Conservation (phyloP, 2,797 vertebrate genomes). For the Melanotaenia maccullochi region DNA sequence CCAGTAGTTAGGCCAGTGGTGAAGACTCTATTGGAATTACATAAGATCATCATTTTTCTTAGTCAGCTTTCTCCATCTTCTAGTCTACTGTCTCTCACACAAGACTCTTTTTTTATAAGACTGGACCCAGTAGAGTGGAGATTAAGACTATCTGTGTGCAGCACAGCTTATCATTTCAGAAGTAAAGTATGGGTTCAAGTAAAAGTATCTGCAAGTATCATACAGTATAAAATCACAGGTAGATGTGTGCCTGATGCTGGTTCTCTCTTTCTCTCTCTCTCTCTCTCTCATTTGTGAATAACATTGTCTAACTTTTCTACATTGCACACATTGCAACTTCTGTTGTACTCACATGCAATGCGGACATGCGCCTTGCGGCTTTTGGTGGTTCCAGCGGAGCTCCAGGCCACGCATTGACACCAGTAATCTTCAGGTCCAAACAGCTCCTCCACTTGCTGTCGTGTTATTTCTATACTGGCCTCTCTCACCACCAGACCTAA, state of each 20-base stretch:
- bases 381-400: constrained; percentile 95
- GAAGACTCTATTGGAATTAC: constrained; percentile 14
- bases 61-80: constrained; percentile 13
- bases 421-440: constrained; percentile 96
- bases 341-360: constrained; percentile 91
- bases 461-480: constrained; percentile 87
- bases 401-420: constrained; percentile 99
- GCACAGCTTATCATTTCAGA: neutral
- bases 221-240: neutral
- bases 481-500: constrained; percentile 91
- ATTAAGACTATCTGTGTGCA: constrained; percentile 14
- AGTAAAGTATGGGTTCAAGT: neutral
- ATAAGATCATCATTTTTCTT: constrained; percentile 23
- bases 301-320: neutral
- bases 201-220: neutral
- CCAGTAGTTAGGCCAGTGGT: constrained; percentile 7
- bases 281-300: neutral
- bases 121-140: constrained; percentile 8
- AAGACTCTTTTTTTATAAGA: constrained; percentile 13
- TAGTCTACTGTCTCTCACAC: constrained; percentile 20
- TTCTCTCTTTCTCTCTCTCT: too few relatives aligned
- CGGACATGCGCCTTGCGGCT: constrained; percentile 95
- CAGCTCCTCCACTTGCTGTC: constrained; percentile 92
- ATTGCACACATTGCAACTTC: neutral
- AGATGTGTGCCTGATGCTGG: neutral